Evolutionary conservation across 2,888 invertebrate species (phyloP), one percentile per base, ranked within the genome.

Genomic region (Phyto melanocephala): DNA sequence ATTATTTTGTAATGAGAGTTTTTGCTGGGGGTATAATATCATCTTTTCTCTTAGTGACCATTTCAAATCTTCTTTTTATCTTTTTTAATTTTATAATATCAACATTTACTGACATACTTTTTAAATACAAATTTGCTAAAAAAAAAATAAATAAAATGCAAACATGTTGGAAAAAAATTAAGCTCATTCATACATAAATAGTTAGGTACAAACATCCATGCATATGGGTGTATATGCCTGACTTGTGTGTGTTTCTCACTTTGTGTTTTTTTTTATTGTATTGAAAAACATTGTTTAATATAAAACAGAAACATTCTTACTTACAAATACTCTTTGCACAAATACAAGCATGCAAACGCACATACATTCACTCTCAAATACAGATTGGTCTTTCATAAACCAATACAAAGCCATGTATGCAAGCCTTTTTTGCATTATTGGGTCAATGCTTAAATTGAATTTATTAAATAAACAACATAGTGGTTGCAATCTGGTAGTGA

Each of bases 381-480:
- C 63, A 65, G 37, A 60, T 76, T 40, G 70, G 63, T 72, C 60
- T 79, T 79, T 79, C 79, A 74, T 72, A 67, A 75, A 65, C 70
- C 75, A 50, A 75, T 75, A 70, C 47, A 80, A 60, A 65, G 22
- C 20, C 2, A 45, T 50, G 11, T 6, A 80, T n/a, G n/a, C n/a
- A 80, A 70, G 80, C 60, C 67, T 78, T 78, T 82, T 75, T 78
- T 82, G 52, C 72, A 83, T 74, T 83, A 83, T 77, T 83, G 77
- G 80, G 77, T 83, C 83, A 83, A 76, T 80, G 80, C 72, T 77
- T 80, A 83, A 83, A 83, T 83, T 77, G 80, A 83, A 83, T 80
- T 80, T 83, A 74, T 80, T 80, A 80, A 76, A 80, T 75, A 75
- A 80, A 80, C 75, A 80, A 47, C 65, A 54, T n/a, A 42, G 45